phyloP scores from a whole-genome alignment of 2,797 vertebrate species.

The Eurystomus glaucurus region DNA sequence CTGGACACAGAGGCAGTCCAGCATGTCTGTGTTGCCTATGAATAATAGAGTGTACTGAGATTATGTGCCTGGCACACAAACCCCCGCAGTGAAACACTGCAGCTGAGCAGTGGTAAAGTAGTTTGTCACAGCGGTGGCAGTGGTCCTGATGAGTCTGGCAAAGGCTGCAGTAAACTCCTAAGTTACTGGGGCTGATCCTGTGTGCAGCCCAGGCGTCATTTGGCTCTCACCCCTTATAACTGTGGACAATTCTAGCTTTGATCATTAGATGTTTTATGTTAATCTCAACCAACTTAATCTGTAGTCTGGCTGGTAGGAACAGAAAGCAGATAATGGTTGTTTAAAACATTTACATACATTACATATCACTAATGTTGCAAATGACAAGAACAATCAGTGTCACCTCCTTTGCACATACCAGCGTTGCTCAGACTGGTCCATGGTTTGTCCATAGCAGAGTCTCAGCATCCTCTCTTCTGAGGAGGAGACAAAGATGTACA shows the following conservation, averaged over 20 bases:
- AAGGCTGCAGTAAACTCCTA: not conserved
- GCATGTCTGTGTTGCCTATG: accelerated
- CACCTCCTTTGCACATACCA: not conserved
- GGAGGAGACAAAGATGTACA: not conserved
- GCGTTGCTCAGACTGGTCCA: not conserved
- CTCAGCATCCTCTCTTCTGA: not conserved
- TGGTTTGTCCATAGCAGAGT: accelerated
- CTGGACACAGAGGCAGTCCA: not conserved
- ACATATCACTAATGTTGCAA: not conserved
- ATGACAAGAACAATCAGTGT: not conserved
- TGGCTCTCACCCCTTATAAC: not conserved
- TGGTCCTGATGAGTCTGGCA: not conserved
- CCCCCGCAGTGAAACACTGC: not conserved
- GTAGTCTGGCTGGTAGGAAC: not conserved
- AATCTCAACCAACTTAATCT: not conserved
- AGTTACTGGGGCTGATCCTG: not conserved
- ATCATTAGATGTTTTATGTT: not conserved
- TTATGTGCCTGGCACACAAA: not conserved
- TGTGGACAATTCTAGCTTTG: not conserved
- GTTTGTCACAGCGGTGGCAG: not conserved
- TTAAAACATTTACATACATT: accelerated
- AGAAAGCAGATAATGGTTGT: not conserved
- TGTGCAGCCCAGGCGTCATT: accelerated
- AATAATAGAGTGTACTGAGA: not conserved
- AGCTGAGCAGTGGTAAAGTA: not conserved